phyloP scores from a whole-genome alignment of 2,888 invertebrate genomes.

The Mythimna ferrago region DNA sequence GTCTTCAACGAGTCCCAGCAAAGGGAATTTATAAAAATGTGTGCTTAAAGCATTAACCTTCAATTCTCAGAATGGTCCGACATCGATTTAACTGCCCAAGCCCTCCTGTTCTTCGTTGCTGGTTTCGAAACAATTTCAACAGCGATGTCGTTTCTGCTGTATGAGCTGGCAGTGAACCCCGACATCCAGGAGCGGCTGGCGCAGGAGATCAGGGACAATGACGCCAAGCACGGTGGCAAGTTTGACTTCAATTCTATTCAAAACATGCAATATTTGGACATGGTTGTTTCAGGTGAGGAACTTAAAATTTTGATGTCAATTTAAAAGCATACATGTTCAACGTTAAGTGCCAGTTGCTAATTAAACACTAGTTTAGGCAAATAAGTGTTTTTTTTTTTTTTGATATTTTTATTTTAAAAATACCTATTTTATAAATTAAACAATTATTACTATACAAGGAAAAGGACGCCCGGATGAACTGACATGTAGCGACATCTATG shows the following conservation, averaged over 20 bases:
- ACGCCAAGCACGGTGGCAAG: constrained; percentile 79
- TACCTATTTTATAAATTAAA: too few relatives aligned
- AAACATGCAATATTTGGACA: constrained; percentile 91
- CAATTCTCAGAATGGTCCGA: constrained; percentile 76
- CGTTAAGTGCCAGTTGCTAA: too few relatives aligned
- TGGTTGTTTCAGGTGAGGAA: constrained; percentile 89
- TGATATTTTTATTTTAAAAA: too few relatives aligned
- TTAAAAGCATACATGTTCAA: background rate
- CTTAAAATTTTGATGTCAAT: background rate
- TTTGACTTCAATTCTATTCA: constrained; percentile 88
- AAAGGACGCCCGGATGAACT: too few relatives aligned
- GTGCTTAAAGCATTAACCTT: background rate
- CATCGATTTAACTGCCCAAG: constrained; percentile 85
- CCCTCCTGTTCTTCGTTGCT: constrained; percentile 89
- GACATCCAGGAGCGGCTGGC: constrained; percentile 90
- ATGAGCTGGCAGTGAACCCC: constrained; percentile 91
- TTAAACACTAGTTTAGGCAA: too few relatives aligned
- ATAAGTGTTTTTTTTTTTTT: too few relatives aligned
- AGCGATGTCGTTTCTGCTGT: constrained; percentile 86
- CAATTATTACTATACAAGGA: too few relatives aligned
- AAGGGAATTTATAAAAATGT: background rate
- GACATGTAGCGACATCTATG: too few relatives aligned
- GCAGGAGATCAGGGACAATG: constrained; percentile 88
- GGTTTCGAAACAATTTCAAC: constrained; percentile 89
- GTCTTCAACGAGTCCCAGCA: background rate